A percentile compares a stretch with the other conserved stretches of the same genome.
Conservation (phyloP, 2,888 invertebrate species). For the Ceriagrion tenellum region DNA sequence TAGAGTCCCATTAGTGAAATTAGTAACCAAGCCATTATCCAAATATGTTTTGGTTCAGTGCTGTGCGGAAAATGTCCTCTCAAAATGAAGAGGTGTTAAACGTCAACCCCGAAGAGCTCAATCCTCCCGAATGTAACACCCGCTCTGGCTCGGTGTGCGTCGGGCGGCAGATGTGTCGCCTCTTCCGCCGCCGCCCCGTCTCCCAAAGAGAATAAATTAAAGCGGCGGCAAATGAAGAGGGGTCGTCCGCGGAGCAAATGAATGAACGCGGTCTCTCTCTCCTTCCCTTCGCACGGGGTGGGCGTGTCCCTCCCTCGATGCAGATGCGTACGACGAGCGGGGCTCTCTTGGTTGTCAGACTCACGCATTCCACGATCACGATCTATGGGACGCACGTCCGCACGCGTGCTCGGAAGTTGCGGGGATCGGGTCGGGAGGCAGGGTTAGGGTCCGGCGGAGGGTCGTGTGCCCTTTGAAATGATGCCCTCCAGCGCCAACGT, state of each 20-base stretch:
- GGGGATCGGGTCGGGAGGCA: background rate
- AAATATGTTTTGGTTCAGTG: too few species aligned
- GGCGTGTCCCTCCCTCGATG: background rate
- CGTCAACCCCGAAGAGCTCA: background rate
- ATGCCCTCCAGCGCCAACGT: background rate
- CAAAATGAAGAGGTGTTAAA: background rate
- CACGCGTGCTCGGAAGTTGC: background rate
- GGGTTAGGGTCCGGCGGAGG: background rate
- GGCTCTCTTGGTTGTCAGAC: background rate
- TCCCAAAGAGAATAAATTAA: background rate
- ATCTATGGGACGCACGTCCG: background rate
- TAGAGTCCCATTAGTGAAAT: too few species aligned
- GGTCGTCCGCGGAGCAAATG: background rate
- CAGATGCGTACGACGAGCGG: background rate
- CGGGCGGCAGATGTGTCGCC: background rate
- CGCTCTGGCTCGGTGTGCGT: background rate
- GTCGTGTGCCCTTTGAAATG: background rate
- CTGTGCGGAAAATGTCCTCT: too few species aligned
- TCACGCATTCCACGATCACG: background rate
- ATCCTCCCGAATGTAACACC: background rate
- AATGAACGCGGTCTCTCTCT: background rate
- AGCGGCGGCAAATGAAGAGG: constrained; percentile 16
- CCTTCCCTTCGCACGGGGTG: background rate
- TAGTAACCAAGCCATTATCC: too few species aligned
- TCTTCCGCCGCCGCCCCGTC: background rate